phyloP scores from a whole-genome alignment of 2,113 vertebrate species.

The Indicator maculatus region DNA sequence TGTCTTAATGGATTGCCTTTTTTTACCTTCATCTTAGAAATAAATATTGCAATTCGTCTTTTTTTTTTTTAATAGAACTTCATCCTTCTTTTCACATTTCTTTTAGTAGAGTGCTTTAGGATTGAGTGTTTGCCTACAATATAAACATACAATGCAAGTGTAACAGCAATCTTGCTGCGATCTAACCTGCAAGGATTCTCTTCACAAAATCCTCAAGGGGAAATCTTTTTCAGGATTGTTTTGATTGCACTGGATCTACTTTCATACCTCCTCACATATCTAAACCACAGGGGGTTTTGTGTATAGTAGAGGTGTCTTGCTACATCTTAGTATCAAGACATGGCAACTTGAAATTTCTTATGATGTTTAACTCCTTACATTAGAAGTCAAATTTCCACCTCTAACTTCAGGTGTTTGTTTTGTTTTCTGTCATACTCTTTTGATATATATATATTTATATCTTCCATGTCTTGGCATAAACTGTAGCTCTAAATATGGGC shows the following conservation, averaged over 20 bases:
- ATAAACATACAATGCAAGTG: neutral
- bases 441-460: neutral
- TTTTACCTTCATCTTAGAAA: neutral
- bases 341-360: neutral
- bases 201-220: neutral
- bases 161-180: neutral
- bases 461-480: neutral
- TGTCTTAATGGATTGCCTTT: neutral
- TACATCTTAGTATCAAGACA: neutral
- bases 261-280: neutral
- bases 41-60: neutral
- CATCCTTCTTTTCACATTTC: neutral
- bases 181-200: neutral
- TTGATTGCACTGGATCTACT: neutral
- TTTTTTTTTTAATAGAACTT: neutral
- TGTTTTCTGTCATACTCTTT: neutral
- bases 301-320: neutral
- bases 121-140: neutral
- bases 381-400: neutral
- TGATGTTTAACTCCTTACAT: neutral
- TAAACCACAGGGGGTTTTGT: neutral
- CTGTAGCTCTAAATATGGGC: neutral
- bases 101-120: neutral
- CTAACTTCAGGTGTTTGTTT: neutral
- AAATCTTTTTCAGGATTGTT: neutral